Conservation (phyloP, 2,888 invertebrate genomes). For the Nemotelus nigrinus region DNA sequence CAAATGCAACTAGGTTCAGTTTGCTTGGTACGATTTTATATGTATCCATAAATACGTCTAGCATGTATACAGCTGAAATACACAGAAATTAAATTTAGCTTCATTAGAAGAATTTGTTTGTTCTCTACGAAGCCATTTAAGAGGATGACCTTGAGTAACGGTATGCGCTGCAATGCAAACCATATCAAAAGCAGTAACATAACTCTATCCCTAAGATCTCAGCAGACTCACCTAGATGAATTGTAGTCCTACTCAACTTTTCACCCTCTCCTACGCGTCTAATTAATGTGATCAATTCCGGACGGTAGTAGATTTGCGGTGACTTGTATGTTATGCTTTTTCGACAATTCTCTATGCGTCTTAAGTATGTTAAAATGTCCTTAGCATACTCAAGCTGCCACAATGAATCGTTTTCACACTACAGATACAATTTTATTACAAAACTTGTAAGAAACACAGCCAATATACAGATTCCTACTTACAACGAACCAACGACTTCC, state of each 20-base stretch:
- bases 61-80: conserved; percentile 70
- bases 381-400: conserved; percentile 60
- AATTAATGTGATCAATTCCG: conserved; percentile 56
- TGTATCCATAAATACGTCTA: conserved; percentile 80
- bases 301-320: conserved; percentile 56
- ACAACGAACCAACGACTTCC: conserved; percentile 7
- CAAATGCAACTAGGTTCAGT: conserved; percentile 73
- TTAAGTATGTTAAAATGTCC: conserved; percentile 59
- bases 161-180: too few relatives aligned
- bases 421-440: not conserved
- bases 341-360: conserved; percentile 59
- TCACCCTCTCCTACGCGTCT: conserved; percentile 54
- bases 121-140: too few relatives aligned
- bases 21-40: conserved; percentile 72
- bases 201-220: too few relatives aligned
- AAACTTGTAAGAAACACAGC: not conserved
- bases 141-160: too few relatives aligned
- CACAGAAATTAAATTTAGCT: not conserved
- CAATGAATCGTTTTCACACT: conserved; percentile 22
- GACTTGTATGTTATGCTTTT: conserved; percentile 56
- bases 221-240: conserved; percentile 59
- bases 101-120: too few relatives aligned
- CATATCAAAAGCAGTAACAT: too few relatives aligned
- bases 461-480: not conserved
- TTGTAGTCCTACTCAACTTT: conserved; percentile 56